A percentile compares a stretch with the other conserved stretches of the same genome.
Evolutionary conservation across 1,140 invertebrate genomes (phyloP).

Genomic region (Pogonus chalceus): DNA sequence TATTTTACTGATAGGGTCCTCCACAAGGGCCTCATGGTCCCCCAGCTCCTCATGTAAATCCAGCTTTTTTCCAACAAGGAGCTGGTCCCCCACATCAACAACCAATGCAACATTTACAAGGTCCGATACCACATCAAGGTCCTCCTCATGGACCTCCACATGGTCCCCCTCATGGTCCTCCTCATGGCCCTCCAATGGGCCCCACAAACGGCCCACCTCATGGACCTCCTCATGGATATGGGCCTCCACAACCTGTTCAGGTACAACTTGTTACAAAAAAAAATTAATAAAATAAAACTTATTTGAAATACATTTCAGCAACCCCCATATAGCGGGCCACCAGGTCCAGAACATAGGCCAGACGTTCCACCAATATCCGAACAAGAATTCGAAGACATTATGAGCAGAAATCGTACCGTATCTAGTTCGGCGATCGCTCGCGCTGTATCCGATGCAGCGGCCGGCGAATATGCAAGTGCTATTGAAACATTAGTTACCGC

Average conservation of each 20-base stretch:
- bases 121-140: slow-evolving; percentile 40
- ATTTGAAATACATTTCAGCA: neutral
- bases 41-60: slow-evolving; percentile 90
- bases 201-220: slow-evolving; percentile 44
- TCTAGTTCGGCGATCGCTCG: slow-evolving; percentile 93
- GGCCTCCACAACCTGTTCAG: slow-evolving; percentile 32
- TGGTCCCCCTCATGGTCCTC: slow-evolving; percentile 47
- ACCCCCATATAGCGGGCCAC: neutral
- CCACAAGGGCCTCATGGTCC: slow-evolving; percentile 51
- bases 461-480: slow-evolving; percentile 92
- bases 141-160: slow-evolving; percentile 49
- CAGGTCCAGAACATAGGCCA: slow-evolving; percentile 34
- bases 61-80: slow-evolving; percentile 83
- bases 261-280: slow-evolving; percentile 22
- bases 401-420: slow-evolving; percentile 93
- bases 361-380: slow-evolving; percentile 69
- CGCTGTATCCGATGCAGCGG: slow-evolving; percentile 94
- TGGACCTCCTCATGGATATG: slow-evolving; percentile 50
- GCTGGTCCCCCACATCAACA: slow-evolving; percentile 46
- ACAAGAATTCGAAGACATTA: slow-evolving; percentile 97
- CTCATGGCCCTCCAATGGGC: slow-evolving; percentile 44
- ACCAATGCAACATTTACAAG: slow-evolving; percentile 41
- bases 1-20: too few species aligned
- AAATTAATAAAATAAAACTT: neutral
- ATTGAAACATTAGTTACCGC: slow-evolving; percentile 98